A percentile compares a stretch with the other conserved stretches of the same genome.
Evolutionary conservation across 2,888 invertebrate genomes (phyloP).

Genomic region (Epinotia ramella): DNA sequence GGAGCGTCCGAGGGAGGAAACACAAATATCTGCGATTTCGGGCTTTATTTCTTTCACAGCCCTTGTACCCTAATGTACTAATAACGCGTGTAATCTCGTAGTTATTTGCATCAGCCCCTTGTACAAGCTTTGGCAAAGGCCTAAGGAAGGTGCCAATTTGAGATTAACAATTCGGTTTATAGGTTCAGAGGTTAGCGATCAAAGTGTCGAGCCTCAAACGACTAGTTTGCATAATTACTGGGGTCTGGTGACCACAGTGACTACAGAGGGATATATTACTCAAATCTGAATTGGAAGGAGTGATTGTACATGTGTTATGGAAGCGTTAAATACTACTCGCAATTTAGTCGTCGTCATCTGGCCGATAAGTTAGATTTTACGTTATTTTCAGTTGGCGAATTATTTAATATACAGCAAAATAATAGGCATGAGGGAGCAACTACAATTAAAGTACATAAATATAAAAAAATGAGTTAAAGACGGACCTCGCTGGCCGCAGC

Average conservation of each 20-base stretch:
- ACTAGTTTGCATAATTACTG: slow-evolving; percentile 17
- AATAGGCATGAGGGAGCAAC: too few relatives aligned
- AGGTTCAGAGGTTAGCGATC: slow-evolving; percentile 14
- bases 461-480: too few relatives aligned
- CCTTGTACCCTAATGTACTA: too few relatives aligned
- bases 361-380: background rate
- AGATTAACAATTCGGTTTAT: slow-evolving; percentile 16
- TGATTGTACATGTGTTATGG: background rate
- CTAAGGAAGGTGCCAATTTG: slow-evolving; percentile 13
- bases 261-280: background rate
- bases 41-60: too few relatives aligned
- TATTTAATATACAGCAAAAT: too few relatives aligned
- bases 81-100: background rate
- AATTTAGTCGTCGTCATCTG: background rate
- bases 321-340: slow-evolving; percentile 1
- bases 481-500: too few relatives aligned
- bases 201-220: slow-evolving; percentile 25
- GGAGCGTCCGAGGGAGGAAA: too few relatives aligned
- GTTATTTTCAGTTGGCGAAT: background rate
- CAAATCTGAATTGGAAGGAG: background rate
- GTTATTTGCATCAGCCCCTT: background rate
- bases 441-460: too few relatives aligned
- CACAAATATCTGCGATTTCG: too few relatives aligned
- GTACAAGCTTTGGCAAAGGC: background rate
- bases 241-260: background rate